phyloP scores from a whole-genome alignment of 2,113 vertebrate species.

The Synodontis membranacea region DNA sequence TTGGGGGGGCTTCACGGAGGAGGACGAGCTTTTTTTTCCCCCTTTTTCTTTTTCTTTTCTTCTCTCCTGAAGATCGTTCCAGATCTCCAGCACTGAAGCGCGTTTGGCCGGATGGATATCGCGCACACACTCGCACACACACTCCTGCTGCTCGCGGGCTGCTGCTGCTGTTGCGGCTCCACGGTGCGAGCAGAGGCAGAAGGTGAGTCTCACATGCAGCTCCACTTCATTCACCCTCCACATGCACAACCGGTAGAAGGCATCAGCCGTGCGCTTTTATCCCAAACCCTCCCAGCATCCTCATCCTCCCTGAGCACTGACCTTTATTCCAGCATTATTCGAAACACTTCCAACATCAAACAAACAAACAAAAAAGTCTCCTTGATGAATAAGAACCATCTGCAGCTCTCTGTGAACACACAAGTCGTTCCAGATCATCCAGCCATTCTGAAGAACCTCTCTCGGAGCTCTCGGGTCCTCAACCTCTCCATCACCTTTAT shows the following conservation, averaged over 20 bases:
- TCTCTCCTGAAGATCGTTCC: constrained; percentile 5
- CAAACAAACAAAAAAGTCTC: not conserved
- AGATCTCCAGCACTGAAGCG: not conserved
- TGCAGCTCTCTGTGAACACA: not conserved
- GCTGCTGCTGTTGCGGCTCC: constrained; percentile 16
- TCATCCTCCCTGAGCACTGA: too few species aligned
- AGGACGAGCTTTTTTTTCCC: not conserved
- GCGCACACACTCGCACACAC: constrained; percentile 10
- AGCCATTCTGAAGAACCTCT: not conserved
- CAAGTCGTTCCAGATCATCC: too few species aligned
- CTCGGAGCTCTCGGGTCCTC: not conserved
- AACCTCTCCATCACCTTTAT: not conserved
- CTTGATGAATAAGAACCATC: not conserved
- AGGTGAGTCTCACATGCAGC: constrained; percentile 4
- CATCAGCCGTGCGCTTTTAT: not conserved
- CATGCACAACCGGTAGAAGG: too few species aligned
- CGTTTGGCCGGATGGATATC: constrained; percentile 16
- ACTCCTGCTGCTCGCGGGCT: constrained; percentile 22
- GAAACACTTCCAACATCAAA: too few species aligned
- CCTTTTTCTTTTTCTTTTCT: not conserved
- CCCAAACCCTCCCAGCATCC: too few species aligned
- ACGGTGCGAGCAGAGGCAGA: not conserved
- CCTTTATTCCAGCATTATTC: too few species aligned
- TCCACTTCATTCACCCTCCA: not conserved
- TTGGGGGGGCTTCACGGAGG: not conserved